Evolutionary conservation across 2,888 invertebrate species (phyloP).

Genomic region (Brachyptera putata): DNA sequence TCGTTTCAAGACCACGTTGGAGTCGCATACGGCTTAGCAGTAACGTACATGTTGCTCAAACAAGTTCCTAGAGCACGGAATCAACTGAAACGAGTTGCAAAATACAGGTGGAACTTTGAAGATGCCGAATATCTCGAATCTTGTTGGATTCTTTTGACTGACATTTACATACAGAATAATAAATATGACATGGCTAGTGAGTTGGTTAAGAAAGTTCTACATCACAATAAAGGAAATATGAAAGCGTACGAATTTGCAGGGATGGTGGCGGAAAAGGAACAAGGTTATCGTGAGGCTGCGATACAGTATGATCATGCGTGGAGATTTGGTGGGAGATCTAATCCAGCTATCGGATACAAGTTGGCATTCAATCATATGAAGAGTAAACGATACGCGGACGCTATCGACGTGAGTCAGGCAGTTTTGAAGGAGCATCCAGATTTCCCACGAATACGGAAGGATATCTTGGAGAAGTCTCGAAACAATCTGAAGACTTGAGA

Average conservation of each 20-base stretch:
- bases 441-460: constrained; percentile 87
- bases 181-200: constrained; percentile 37
- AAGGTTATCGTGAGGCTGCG: constrained; percentile 81
- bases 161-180: constrained; percentile 74
- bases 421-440: constrained; percentile 78
- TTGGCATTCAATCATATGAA: constrained; percentile 89
- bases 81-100: constrained; percentile 83
- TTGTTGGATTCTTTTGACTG: constrained; percentile 92
- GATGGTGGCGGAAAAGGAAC: constrained; percentile 85
- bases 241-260: constrained; percentile 88
- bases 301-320: constrained; percentile 81
- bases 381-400: constrained; percentile 81
- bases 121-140: constrained; percentile 94
- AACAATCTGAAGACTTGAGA: constrained; percentile 64
- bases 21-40: constrained; percentile 78
- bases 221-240: constrained; percentile 82
- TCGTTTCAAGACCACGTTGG: constrained; percentile 68
- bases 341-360: constrained; percentile 87
- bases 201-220: constrained; percentile 68
- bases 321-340: constrained; percentile 74
- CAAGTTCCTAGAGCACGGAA: constrained; percentile 89
- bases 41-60: constrained; percentile 80
- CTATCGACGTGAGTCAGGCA: constrained; percentile 85
- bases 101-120: constrained; percentile 86
- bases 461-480: constrained; percentile 87